Conservation (phyloP, 2,797 vertebrate species). For the Melanotaenia parkinsoni region DNA sequence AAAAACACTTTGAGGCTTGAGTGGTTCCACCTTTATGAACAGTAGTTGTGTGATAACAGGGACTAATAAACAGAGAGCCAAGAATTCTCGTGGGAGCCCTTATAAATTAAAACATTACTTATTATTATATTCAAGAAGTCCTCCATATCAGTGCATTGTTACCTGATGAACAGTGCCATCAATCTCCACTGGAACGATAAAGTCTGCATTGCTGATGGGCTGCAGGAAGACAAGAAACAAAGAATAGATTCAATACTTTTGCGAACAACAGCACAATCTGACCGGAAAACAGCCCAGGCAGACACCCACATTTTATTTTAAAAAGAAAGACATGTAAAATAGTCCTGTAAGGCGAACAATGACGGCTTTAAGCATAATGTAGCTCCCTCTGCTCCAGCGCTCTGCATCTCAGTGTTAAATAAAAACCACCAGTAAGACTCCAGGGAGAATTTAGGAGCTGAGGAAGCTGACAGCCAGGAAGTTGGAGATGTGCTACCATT, state of each 20-base stretch:
- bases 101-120: conserved; percentile 26
- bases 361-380: conserved; percentile 46
- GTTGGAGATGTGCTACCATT: conserved; percentile 25
- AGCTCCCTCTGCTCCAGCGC: conserved; percentile 48
- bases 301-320: conserved; percentile 9
- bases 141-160: conserved; percentile 30
- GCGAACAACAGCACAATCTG: conserved; percentile 19
- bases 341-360: conserved; percentile 42
- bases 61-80: conserved; percentile 49
- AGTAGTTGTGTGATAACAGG: conserved; percentile 26
- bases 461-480: conserved; percentile 48
- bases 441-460: conserved; percentile 45
- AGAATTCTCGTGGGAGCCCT: conserved; percentile 12
- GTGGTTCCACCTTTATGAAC: conserved; percentile 17
- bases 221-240: conserved; percentile 66
- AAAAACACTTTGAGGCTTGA: conserved; percentile 15
- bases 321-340: conserved; percentile 24
- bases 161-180: conserved; percentile 99
- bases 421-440: conserved; percentile 55
- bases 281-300: conserved; percentile 20
- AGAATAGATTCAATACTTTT: conserved; percentile 21
- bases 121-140: conserved; percentile 35
- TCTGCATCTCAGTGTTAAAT: conserved; percentile 49
- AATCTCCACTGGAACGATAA: conserved; percentile 90
- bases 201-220: conserved; percentile 98